Base-by-base conservation (phyloP, 2,888 invertebrate genomes). In the Lasiommata megera region DNA sequence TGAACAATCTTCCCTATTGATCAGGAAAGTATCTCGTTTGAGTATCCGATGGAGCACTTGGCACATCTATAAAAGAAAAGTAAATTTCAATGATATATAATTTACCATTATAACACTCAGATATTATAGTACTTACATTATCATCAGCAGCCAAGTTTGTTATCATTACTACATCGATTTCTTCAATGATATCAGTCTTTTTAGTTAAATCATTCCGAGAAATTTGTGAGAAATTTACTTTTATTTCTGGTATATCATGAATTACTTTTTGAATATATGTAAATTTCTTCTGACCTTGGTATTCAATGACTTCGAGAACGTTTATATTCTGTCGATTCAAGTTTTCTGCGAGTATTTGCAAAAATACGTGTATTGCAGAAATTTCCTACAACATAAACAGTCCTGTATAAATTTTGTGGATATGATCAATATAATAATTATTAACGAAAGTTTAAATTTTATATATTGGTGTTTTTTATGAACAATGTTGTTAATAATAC, bases 271-370 rank as follows among this genome's bases (percentile, higher is more conserved):
- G 54, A 6, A 73, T 23, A 12, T 64, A 59, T 23, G 56, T 47
- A 1, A 66, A 66, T 14, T 67, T 58, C 1, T 16, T 5, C 12
- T 29, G n/a, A 6, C 54, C 58, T 9, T 61, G 53, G 5, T 62
- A 52, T 28, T 67, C 64, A 18, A 54, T 14, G 14, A 74, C 50
- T 58, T 76, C 70, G 0, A 70, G 23, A 1, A 76, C 60, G 29
- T 69, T 70, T 3, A 74, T 62, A 0, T 53, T 28, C 1, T 63
- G 58, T 55, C 69, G 73, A 36, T 68, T 70, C 2, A 72, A 41
- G 58, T 76, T 77, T 62, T 77, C 76, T 31, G 68, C 65, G 7
- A 75, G 67, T 9, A 74, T 71, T 75, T 78, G 78, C 17, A 74
- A 29, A 44, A 62, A 70, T 0, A 68, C 50, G 51, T 67, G 60